Conservation (phyloP, 2,797 vertebrate species). For the Salarias fasciatus region DNA sequence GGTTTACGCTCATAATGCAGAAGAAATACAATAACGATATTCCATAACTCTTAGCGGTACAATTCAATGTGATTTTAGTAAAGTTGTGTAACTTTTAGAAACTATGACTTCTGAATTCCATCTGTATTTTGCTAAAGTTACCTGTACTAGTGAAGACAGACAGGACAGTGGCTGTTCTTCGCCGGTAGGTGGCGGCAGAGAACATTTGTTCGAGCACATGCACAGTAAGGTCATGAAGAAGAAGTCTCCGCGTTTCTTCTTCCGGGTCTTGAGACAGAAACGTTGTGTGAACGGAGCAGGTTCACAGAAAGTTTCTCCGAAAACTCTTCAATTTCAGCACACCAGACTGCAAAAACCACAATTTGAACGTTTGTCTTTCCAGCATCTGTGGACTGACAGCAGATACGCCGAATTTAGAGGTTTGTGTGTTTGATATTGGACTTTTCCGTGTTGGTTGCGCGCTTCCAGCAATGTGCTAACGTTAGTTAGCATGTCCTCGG, state of each 20-base stretch:
- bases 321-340: constrained; percentile 5
- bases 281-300: constrained; percentile 75
- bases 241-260: constrained; percentile 56
- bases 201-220: too few species aligned
- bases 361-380: background rate
- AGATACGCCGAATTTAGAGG: constrained; percentile 2
- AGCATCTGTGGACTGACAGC: too few species aligned
- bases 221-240: constrained; percentile 27
- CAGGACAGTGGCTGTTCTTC: accelerated
- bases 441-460: constrained; percentile 24
- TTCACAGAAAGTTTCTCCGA: constrained; percentile 63
- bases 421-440: constrained; percentile 26
- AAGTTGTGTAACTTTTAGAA: too few species aligned
- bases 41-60: too few species aligned
- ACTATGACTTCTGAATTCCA: too few species aligned
- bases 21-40: too few species aligned
- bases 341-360: background rate
- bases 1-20: too few species aligned
- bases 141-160: too few species aligned
- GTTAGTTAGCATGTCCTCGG: constrained; percentile 44
- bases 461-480: constrained; percentile 57
- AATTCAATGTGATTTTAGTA: too few species aligned
- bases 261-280: constrained; percentile 69
- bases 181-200: constrained; percentile 23
- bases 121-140: too few species aligned